Conservation (phyloP, 2,113 vertebrate species). For the Pteropus alecto region DNA sequence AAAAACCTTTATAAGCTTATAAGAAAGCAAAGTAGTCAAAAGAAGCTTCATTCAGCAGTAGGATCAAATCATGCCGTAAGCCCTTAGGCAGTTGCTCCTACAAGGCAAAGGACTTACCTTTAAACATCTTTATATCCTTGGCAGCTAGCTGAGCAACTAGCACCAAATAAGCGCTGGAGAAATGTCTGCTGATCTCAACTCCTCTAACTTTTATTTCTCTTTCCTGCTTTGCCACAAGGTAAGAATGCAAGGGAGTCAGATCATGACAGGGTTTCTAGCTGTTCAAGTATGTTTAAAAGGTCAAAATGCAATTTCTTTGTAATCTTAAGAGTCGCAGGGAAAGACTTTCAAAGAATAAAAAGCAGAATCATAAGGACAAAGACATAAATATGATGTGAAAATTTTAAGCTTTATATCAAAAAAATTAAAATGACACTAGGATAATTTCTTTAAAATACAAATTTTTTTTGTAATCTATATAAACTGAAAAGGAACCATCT, state of each 20-base stretch:
- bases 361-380: conserved; percentile 4
- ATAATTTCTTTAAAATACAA: background rate
- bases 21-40: background rate
- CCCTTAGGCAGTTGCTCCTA: conserved; percentile 21
- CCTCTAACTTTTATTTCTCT: background rate
- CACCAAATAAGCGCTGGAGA: conserved; percentile 1
- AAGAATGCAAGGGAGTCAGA: conserved; percentile 25
- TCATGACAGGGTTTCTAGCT: conserved; percentile 27
- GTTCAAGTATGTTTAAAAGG: background rate
- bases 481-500: background rate
- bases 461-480: background rate
- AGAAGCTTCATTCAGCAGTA: background rate
- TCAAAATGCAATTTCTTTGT: background rate
- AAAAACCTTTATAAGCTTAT: conserved; percentile 25
- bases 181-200: background rate
- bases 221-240: background rate
- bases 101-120: background rate
- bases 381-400: background rate
- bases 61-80: conserved; percentile 28
- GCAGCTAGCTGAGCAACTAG: background rate
- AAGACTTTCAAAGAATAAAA: conserved; percentile 6
- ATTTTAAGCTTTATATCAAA: background rate
- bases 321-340: background rate
- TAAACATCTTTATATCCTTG: conserved; percentile 38
- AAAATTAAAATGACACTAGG: background rate